phyloP scores from a whole-genome alignment of 1,140 invertebrate genomes.

The Ceratosolen solmsi region DNA sequence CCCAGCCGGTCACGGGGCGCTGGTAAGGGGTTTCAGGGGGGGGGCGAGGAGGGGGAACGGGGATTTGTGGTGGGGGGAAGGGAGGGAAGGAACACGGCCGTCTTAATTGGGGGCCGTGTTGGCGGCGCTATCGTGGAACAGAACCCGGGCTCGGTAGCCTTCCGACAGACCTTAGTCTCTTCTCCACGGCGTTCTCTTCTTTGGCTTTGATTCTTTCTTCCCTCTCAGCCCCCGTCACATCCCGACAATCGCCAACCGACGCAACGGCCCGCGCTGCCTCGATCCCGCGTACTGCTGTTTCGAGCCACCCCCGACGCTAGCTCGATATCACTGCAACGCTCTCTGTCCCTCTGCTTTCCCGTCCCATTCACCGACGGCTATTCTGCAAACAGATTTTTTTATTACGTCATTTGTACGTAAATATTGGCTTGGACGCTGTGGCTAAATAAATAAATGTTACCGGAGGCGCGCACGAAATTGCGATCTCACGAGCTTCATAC shows the following conservation, averaged over 20 bases:
- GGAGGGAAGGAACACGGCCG: conserved; percentile 35
- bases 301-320: background rate
- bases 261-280: too few species aligned
- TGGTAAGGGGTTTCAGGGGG: conserved; percentile 34
- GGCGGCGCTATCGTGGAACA: conserved; percentile 64
- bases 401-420: conserved; percentile 7
- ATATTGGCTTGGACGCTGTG: background rate
- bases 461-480: too few species aligned
- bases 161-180: conserved; percentile 50
- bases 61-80: background rate
- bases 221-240: background rate
- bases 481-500: background rate
- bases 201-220: background rate
- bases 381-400: background rate
- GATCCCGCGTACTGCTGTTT: background rate
- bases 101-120: conserved; percentile 71
- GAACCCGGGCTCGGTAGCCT: conserved; percentile 60
- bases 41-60: background rate
- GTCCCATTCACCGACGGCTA: too few species aligned
- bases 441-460: background rate
- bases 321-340: background rate
- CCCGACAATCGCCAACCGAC: background rate
- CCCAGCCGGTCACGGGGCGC: conserved; percentile 49
- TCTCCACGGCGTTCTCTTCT: too few species aligned
- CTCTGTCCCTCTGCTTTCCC: too few species aligned